Conservation (phyloP, 2,797 vertebrate species). For the Mormyrus hasselquistii region DNA sequence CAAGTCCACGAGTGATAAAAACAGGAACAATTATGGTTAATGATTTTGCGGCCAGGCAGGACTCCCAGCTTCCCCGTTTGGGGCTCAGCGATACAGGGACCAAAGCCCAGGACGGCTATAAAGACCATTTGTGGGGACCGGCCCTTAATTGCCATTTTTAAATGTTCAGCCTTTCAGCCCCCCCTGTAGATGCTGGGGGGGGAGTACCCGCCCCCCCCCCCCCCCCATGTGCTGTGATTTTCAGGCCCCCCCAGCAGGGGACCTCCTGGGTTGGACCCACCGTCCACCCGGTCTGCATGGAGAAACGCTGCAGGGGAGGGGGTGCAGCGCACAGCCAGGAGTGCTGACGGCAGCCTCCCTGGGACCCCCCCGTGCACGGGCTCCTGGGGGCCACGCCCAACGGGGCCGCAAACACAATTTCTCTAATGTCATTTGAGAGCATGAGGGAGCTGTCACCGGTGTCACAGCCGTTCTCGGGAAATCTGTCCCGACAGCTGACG, state of each 20-base stretch:
- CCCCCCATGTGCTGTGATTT: neutral
- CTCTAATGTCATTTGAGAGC: conserved; percentile 92
- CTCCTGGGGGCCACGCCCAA: conserved; percentile 77
- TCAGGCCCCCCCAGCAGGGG: neutral
- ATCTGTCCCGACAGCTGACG: conserved; percentile 89
- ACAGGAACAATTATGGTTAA: conserved; percentile 51
- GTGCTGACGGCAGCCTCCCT: conserved; percentile 30
- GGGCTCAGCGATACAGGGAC: neutral
- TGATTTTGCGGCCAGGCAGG: conserved; percentile 51
- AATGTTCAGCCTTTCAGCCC: conserved; percentile 62
- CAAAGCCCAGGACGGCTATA: conserved; percentile 36
- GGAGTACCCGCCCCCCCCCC: neutral
- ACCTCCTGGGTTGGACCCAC: neutral
- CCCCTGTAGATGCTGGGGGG: conserved; percentile 40
- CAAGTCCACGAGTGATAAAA: conserved; percentile 56
- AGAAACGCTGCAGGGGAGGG: neutral
- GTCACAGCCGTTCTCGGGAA: conserved; percentile 65
- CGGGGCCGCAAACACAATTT: conserved; percentile 90
- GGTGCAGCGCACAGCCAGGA: conserved; percentile 10
- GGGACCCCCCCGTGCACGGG: conserved; percentile 26
- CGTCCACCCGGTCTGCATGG: neutral
- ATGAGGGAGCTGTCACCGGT: conserved; percentile 85
- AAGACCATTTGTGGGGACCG: conserved; percentile 49
- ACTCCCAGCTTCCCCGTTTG: conserved; percentile 47
- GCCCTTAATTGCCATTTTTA: conserved; percentile 64